Percentiles rank a stretch among this genome's conserved stretches.
These are phyloP conservation scores for Pyrrhia umbra DNA, from an alignment of 2,888 invertebrate genomes.

Conservation along the genomic window DNA sequence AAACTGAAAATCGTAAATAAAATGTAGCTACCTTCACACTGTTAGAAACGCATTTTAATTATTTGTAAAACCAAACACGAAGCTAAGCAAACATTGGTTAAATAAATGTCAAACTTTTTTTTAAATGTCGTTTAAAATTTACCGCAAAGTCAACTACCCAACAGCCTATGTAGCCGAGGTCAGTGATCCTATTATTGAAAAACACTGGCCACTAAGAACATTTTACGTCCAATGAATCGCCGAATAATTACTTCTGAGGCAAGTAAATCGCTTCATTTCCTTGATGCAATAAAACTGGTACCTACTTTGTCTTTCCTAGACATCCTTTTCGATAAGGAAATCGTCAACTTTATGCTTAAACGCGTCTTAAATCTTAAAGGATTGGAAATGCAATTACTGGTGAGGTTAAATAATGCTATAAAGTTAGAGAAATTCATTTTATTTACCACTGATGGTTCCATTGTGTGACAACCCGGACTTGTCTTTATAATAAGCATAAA, in stretches of 20 bases:
- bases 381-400: slow-evolving; percentile 20
- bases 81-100: background rate
- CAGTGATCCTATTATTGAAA: slow-evolving; percentile 52
- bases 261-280: slow-evolving; percentile 49
- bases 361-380: background rate
- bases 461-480: background rate
- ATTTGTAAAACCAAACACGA: background rate
- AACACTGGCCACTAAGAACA: slow-evolving; percentile 39
- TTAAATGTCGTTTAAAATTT: slow-evolving; percentile 35
- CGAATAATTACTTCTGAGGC: slow-evolving; percentile 54
- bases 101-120: slow-evolving; percentile 32
- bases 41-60: no score
- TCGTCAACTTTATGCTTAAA: slow-evolving; percentile 12
- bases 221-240: slow-evolving; percentile 46
- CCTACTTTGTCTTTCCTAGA: background rate
- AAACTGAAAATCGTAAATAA: no score
- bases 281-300: slow-evolving; percentile 15
- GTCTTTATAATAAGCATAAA: slow-evolving; percentile 2
- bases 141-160: slow-evolving; percentile 41
- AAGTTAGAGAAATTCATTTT: slow-evolving; percentile 13
- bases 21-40: no score
- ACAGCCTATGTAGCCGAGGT: slow-evolving; percentile 43
- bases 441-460: background rate
- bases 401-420: slow-evolving; percentile 5
- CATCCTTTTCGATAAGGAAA: slow-evolving; percentile 29